Evolutionary conservation across 2,888 invertebrate genomes (phyloP).

Genomic region (Meliscaeva auricollis): DNA sequence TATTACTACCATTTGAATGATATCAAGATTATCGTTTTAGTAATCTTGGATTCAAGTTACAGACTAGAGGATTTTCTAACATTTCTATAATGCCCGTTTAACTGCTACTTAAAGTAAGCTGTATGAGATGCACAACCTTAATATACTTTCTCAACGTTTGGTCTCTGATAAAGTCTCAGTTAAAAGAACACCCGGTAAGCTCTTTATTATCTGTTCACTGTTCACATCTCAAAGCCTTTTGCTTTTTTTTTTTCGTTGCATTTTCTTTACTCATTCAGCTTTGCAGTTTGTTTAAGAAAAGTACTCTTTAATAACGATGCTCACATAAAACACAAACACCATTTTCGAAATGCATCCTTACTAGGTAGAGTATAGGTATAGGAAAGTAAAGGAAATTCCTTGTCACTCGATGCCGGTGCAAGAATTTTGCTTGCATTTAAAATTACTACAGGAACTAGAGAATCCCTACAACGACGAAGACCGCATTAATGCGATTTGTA

Average conservation of each 20-base stretch:
- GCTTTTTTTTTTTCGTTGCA: not conserved
- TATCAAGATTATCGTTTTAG: not conserved
- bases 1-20: not conserved
- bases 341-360: not conserved
- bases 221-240: not conserved
- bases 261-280: not conserved
- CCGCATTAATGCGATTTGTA: slow-evolving; percentile 73
- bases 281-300: slow-evolving; percentile 40
- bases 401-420: slow-evolving; percentile 25
- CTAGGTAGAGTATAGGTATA: no score
- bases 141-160: not conserved
- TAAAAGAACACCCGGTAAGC: no score
- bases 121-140: not conserved
- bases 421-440: slow-evolving; percentile 50
- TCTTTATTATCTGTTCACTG: no score
- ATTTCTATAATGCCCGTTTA: slow-evolving; percentile 1
- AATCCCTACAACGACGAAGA: slow-evolving; percentile 48
- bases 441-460: slow-evolving; percentile 23
- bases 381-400: slow-evolving; percentile 20
- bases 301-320: slow-evolving; percentile 23
- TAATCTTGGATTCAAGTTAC: not conserved
- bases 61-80: not conserved
- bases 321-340: slow-evolving; percentile 7
- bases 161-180: not conserved
- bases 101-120: slow-evolving; percentile 4